Evolutionary conservation across 1,140 invertebrate species (phyloP).

Genomic region (Macrocentrus cingulum): DNA sequence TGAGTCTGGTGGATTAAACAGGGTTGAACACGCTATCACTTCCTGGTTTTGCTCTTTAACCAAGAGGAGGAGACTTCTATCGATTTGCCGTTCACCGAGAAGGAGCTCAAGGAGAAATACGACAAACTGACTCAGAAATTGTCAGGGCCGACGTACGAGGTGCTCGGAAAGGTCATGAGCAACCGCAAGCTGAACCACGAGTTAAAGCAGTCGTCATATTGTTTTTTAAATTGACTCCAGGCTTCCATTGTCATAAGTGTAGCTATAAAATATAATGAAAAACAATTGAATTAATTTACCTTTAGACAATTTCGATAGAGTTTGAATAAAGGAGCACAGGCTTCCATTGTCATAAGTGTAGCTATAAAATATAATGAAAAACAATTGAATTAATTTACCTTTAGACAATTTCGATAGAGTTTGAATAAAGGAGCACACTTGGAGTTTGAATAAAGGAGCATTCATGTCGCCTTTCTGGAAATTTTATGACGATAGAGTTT

Average conservation of each 20-base stretch:
- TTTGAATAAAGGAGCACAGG: too few relatives aligned
- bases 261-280: too few relatives aligned
- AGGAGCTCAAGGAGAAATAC: conserved; percentile 92
- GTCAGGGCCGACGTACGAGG: conserved; percentile 91
- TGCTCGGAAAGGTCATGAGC: conserved; percentile 94
- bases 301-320: too few relatives aligned
- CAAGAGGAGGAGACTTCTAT: conserved; percentile 94
- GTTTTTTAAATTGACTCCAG: conserved; percentile 62
- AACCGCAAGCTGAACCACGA: conserved; percentile 85
- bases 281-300: too few relatives aligned
- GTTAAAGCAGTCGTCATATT: conserved; percentile 70
- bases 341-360: too few relatives aligned
- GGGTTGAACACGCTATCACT: conserved; percentile 96
- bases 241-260: conserved; percentile 39
- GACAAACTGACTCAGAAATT: conserved; percentile 91
- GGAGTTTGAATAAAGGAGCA: too few relatives aligned
- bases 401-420: conserved; percentile 88
- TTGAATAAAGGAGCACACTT: conserved; percentile 81
- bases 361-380: conserved; percentile 16
- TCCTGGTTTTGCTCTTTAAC: conserved; percentile 90
- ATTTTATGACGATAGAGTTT: too few relatives aligned
- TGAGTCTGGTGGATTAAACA: conserved; percentile 98
- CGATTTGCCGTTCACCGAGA: conserved; percentile 87
- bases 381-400: conserved; percentile 67
- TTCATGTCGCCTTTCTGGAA: too few relatives aligned